Conservation (phyloP, 2,888 invertebrate genomes). For the Andrena bucephala region DNA sequence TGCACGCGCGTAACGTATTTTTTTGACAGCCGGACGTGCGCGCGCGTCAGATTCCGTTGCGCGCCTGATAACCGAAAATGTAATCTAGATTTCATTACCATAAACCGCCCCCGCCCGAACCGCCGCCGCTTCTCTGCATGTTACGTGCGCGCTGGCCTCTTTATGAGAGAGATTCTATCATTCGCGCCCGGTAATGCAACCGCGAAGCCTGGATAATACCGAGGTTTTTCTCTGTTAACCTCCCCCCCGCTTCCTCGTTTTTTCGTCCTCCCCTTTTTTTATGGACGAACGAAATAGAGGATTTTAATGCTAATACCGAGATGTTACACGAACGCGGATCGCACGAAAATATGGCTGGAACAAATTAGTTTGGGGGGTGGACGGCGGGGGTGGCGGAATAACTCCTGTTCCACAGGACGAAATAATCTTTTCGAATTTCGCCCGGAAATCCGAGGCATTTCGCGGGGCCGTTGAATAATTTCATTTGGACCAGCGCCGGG, state of each 20-base stretch:
- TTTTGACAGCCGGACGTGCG: constrained; percentile 42
- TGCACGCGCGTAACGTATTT: constrained; percentile 10
- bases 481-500: neutral
- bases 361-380: constrained; percentile 27
- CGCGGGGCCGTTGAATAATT: constrained; percentile 13
- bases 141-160: constrained; percentile 34
- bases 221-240: constrained; percentile 20
- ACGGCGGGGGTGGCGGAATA: neutral
- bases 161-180: constrained; percentile 60
- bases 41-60: constrained; percentile 44
- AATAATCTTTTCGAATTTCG: constrained; percentile 28
- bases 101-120: constrained; percentile 48
- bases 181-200: constrained; percentile 61
- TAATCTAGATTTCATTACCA: constrained; percentile 73
- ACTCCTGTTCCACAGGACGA: neutral
- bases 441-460: neutral
- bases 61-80: constrained; percentile 63
- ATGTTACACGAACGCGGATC: constrained; percentile 10
- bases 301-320: constrained; percentile 48
- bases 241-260: neutral
- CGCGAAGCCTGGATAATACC: constrained; percentile 49
- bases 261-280: neutral
- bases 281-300: constrained; percentile 35
- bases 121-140: neutral
- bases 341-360: constrained; percentile 36